Conservation (phyloP, 2,888 invertebrate genomes). For the Acronicta aceris region DNA sequence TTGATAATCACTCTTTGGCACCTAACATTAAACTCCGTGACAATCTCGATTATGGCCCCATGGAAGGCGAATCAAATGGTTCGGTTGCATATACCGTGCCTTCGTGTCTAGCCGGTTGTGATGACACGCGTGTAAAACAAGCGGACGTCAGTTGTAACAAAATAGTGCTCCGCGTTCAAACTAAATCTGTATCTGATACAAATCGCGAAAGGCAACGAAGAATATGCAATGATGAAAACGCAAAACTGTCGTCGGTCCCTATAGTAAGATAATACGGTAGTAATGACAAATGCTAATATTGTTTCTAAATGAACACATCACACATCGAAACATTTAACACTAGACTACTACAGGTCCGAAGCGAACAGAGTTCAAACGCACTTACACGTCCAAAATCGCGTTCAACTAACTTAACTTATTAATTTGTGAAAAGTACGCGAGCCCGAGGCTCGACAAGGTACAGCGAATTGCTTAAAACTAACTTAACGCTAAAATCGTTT, state of each 20-base stretch:
- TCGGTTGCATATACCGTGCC: constrained; percentile 71
- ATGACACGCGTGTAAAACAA: constrained; percentile 46
- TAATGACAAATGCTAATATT: constrained; percentile 80
- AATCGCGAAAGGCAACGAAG: constrained; percentile 79
- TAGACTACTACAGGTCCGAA: constrained; percentile 82
- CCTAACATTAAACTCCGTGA: constrained; percentile 80
- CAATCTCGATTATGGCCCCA: constrained; percentile 68
- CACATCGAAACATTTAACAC: constrained; percentile 85
- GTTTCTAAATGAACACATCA: constrained; percentile 87
- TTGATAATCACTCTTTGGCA: constrained; percentile 89
- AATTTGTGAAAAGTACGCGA: constrained; percentile 85
- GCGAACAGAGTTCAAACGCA: constrained; percentile 78
- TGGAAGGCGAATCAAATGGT: constrained; percentile 64
- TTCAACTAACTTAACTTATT: constrained; percentile 79
- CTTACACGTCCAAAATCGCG: constrained; percentile 76
- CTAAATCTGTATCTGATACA: constrained; percentile 71
- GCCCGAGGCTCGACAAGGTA: constrained; percentile 80
- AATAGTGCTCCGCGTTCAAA: constrained; percentile 64
- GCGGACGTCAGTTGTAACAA: constrained; percentile 53
- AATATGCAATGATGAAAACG: constrained; percentile 77
- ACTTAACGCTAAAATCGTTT: constrained; percentile 82
- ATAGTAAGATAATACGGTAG: constrained; percentile 71
- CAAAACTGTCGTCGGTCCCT: constrained; percentile 75
- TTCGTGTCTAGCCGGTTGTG: constrained; percentile 46
- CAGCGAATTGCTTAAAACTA: constrained; percentile 81